Conservation (phyloP, 2,888 invertebrate species). For the Drosophila nr. medialis region DNA sequence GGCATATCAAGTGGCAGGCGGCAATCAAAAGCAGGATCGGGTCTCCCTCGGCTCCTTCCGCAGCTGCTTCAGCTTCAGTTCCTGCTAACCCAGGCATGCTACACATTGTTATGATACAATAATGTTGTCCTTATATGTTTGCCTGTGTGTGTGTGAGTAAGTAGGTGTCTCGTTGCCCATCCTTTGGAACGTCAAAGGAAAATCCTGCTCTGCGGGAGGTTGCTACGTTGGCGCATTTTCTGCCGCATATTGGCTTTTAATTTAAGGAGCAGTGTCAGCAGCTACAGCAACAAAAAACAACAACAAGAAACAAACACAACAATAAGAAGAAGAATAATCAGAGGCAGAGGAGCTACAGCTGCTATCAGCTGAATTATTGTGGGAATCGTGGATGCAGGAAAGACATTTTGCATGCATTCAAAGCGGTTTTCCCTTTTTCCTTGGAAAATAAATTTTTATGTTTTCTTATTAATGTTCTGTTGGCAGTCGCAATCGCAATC, state of each 20-base stretch:
- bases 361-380: conserved; percentile 70
- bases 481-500: conserved; percentile 18
- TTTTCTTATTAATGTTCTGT: conserved; percentile 53
- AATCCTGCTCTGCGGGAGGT: conserved; percentile 31
- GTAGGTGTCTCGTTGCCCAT: conserved; percentile 18
- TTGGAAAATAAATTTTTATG: conserved; percentile 47
- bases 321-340: neutral
- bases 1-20: conserved; percentile 62
- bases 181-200: conserved; percentile 17
- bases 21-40: conserved; percentile 59
- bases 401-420: conserved; percentile 38
- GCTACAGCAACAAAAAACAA: conserved; percentile 35
- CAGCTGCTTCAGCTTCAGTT: conserved; percentile 8
- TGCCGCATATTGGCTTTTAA: conserved; percentile 76
- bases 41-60: conserved; percentile 3
- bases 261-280: conserved; percentile 73
- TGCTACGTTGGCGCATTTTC: conserved; percentile 69
- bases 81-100: conserved; percentile 32
- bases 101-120: conserved; percentile 60
- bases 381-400: conserved; percentile 50
- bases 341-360: conserved; percentile 30
- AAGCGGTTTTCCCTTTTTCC: neutral
- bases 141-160: neutral
- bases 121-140: conserved; percentile 35
- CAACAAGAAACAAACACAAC: conserved; percentile 8